Evolutionary conservation across 2,797 vertebrate species (phyloP), one percentile per base, ranked within the genome.

Genomic region (Hydrophis major): DNA sequence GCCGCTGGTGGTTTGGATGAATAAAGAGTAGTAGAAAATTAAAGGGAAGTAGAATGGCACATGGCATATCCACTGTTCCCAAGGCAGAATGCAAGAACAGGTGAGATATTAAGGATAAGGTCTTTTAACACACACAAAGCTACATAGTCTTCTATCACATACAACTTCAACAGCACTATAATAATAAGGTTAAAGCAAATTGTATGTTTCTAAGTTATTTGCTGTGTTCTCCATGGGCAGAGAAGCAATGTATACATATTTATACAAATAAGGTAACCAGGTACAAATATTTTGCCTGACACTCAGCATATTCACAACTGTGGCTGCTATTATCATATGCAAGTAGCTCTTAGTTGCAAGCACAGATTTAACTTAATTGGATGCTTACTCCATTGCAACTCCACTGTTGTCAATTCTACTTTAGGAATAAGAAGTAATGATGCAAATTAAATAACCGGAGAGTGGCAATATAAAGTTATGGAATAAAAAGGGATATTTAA

Each of bases 401-500:
- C n/a, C 20, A 12, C 56, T n/a, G 22, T 56, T 92, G n/a, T 83
- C 59, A 89, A 56, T 37, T 63, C 74, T 66, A 66, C 57, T 89
- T 53, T 92, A 42, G 88, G 89, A 86, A 32, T 32, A 90, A 86
- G 47, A 5, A 47, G 10, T 25, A 55, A 61, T 86, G 89, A 60
- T 60, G 87, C 42, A 78, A 83, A 42, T 89, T 61, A 86, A 89
- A 89, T 63, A 92, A 86, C 22, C 92, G 86, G 89, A 63, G 74
- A 50, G 63, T 86, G 61, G n/a, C 32, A 92, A 90, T 63, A 60
- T 86, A 89, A 92, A 87, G 50, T 37, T 56, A 60, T 25, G 2
- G 74, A 89, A 91, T 42, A 47, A 37, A 93, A 57, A 22, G 94
- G 57, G 13, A 94, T 88, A n/a, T 95, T 55, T 32, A 16, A 94